Evolutionary conservation across 2,888 invertebrate genomes (phyloP).

Genomic region (Sclerodermus sp.): DNA sequence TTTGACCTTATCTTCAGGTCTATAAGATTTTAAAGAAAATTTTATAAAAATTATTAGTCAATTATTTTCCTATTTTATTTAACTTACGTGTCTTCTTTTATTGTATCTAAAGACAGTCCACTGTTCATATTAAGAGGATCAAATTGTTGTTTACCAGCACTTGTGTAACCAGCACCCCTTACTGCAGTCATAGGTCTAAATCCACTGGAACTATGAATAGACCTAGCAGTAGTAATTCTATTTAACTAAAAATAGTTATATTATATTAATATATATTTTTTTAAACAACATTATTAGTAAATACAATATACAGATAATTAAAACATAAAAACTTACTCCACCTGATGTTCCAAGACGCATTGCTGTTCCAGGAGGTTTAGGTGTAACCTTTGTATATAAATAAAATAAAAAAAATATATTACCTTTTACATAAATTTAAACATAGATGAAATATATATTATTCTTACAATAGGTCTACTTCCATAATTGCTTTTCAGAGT

Average conservation of each 20-base stretch:
- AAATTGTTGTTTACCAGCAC: constrained; percentile 68
- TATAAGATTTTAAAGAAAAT: constrained; percentile 48
- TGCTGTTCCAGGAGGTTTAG: constrained; percentile 58
- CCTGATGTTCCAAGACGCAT: constrained; percentile 63
- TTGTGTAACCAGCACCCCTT: constrained; percentile 93
- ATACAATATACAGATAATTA: neutral
- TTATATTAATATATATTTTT: neutral
- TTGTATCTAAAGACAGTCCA: constrained; percentile 66
- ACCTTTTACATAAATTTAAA: neutral
- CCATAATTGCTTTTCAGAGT: constrained; percentile 75
- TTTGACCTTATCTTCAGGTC: constrained; percentile 89
- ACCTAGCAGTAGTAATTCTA: constrained; percentile 50
- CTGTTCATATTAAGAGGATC: constrained; percentile 76
- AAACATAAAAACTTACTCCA: constrained; percentile 56
- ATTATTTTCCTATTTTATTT: neutral
- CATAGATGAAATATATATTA: neutral
- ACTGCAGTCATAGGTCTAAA: constrained; percentile 93
- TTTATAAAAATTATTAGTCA: constrained; percentile 8
- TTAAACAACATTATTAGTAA: too few relatives aligned
- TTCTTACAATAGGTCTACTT: constrained; percentile 67
- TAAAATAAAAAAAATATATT: constrained; percentile 5
- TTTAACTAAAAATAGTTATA: constrained; percentile 48
- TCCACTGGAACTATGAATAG: constrained; percentile 56
- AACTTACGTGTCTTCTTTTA: constrained; percentile 77
- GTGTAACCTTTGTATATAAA: constrained; percentile 49